Evolutionary conservation across 2,888 invertebrate species (phyloP), one percentile per base, ranked within the genome.

Genomic region (Apamea sordens): DNA sequence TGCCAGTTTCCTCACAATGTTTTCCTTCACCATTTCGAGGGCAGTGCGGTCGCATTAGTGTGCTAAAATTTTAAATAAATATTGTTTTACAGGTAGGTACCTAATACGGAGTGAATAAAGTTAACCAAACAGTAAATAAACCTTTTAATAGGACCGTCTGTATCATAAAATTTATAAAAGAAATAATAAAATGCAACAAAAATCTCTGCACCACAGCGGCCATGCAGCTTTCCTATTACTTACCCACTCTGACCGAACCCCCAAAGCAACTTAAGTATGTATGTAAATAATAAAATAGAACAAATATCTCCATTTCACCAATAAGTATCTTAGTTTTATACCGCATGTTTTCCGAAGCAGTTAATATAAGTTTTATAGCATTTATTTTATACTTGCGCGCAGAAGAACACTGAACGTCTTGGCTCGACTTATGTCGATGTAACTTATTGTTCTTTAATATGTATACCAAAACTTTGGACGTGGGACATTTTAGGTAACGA

Each of bases 351-450:
- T 79, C 80, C 70, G 76, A 79, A 50, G 80, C 79, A 81, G 84
- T 85, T 89, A 84, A 87, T 90, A 89, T 87, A 85, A 85, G 77
- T 90, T 89, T 89, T 85, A 90, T 86, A 82, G 87, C 77, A 86
- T 90, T 87, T 88, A 87, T 90, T 89, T 90, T 89, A 88, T 90
- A 87, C 82, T 89, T 85, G 87, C 84, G 85, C 87, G 80, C 87
- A 80, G 80, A 83, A 84, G 85, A 84, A 89, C 89, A 85, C 86
- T 79, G 85, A 89, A 88, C 85, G 89, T 91, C 90, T 89, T 90
- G 89, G 89, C 85, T 84, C 83, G 89, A 89, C 90, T 86, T 87
- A 89, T 83, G 89, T 89, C 86, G 86, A 86, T 88, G 88, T 89
- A 86, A 88, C 86, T 89, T 90, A 90, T 88, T 90, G 88, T 92